Percentiles rank a stretch among this genome's conserved stretches.
Conservation (phyloP, 92 coral and sea anemone species). For the Galaxea fascicularis region DNA sequence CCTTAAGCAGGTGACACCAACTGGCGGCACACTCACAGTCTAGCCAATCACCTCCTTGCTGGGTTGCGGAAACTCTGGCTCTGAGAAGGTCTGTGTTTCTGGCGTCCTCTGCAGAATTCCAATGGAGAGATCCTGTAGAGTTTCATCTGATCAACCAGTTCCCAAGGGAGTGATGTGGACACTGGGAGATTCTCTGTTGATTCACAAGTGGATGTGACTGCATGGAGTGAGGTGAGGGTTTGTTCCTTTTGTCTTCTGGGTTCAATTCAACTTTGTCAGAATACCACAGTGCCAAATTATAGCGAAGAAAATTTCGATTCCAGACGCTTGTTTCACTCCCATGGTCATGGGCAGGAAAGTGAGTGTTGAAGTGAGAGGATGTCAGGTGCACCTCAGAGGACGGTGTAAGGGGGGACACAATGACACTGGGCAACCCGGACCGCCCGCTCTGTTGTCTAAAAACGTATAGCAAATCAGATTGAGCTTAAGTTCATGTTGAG, state of each 20-base stretch:
- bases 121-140: slow-evolving; percentile 11
- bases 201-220: background rate
- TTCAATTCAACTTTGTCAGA: background rate
- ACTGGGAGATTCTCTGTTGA: background rate
- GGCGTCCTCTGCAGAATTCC: slow-evolving; percentile 19
- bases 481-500: background rate
- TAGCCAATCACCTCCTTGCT: slow-evolving; percentile 35
- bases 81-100: slow-evolving; percentile 39
- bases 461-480: slow-evolving; percentile 3
- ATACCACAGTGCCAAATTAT: background rate
- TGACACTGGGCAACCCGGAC: background rate
- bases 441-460: background rate
- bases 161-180: background rate
- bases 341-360: background rate
- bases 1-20: background rate
- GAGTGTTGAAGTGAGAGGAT: background rate
- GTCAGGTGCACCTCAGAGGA: slow-evolving; percentile 1
- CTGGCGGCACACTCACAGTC: slow-evolving; percentile 26
- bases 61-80: slow-evolving; percentile 42
- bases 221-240: slow-evolving; percentile 11
- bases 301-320: too few species aligned
- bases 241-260: slow-evolving; percentile 3
- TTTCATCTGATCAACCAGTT: slow-evolving; percentile 6
- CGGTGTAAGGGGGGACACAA: background rate
- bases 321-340: too few species aligned